Evolutionary conservation across 2,888 invertebrate genomes (phyloP), one percentile per base, ranked within the genome.

Genomic region (Anodontia alba): DNA sequence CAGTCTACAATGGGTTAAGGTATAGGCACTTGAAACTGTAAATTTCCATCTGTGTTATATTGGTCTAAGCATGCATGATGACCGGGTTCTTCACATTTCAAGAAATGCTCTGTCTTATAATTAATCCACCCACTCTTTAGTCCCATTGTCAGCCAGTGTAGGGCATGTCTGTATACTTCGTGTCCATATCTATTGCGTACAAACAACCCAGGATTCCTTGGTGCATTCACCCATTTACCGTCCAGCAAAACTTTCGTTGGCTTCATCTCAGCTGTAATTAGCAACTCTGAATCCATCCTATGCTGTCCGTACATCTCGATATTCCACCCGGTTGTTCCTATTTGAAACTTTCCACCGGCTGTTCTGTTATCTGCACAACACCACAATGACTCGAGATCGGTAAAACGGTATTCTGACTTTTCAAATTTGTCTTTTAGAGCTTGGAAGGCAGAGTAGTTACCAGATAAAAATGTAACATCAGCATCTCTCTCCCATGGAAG

Each of bases 401-500:
- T 42, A 69, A 89, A 54, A 0, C 20, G 20, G 33, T 88, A 87
- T 7, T 87, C 87, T 20, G 76, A 67, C 23, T 62, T 49, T 12
- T n/a, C 46, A 67, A 90, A 88, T 51, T n/a, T 33, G n/a, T 20
- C 20, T 33, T 38, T 36, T 33, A 84, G 68, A 15, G 72, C 81
- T 17, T 54, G 67, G 31, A 91, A 80, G 46, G 90, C 87, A 20
- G 89, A 83, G 75, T 84, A 88, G 67, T 90, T 90, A 20, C 78
- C 72, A 8, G 89, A 76, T 1, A 87, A 76, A 73, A 90, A 90
- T 12, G 86, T 78, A 3, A 93, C 80, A 79, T 94, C 93, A 23
- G 89, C 92, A 83, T 93, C 93, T 20, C 90, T 74, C 80, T 93
- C 94, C 94, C 94, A 94, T 8, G 93, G 93, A 29, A 93, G 83